phyloP scores from a whole-genome alignment of 2,888 invertebrate species.

The Hymenopus coronatus region DNA sequence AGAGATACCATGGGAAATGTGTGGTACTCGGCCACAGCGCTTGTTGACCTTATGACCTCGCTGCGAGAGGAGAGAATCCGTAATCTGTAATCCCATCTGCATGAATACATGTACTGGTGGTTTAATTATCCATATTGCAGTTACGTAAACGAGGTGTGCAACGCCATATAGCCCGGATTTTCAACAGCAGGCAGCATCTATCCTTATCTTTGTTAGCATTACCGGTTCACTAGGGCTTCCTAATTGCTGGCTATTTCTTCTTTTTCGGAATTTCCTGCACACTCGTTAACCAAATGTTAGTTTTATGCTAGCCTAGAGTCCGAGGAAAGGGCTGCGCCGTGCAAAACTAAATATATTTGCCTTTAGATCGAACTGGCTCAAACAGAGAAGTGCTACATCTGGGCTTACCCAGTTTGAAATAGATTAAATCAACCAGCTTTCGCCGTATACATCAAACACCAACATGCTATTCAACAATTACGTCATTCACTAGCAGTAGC shows the following conservation, averaged over 20 bases:
- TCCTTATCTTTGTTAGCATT: not conserved
- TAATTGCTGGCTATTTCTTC: not conserved
- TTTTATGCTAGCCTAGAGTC: not conserved
- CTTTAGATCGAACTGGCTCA: no score
- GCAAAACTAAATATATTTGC: no score
- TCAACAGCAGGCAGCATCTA: not conserved
- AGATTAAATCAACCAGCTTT: no score
- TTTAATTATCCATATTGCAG: not conserved
- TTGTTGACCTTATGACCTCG: not conserved
- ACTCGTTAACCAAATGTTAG: not conserved
- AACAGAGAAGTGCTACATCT: no score
- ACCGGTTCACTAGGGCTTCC: not conserved
- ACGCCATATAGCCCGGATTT: not conserved
- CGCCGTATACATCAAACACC: no score
- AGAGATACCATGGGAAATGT: not conserved
- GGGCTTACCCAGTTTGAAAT: no score
- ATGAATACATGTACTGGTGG: not conserved
- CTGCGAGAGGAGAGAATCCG: not conserved
- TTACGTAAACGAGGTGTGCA: not conserved
- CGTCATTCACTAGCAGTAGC: no score
- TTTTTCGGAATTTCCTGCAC: not conserved
- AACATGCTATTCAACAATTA: no score
- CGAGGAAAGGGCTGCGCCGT: not conserved
- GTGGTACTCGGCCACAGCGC: no score
- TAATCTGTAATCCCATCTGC: not conserved